Percentiles rank a stretch among this genome's conserved stretches.
These are phyloP conservation scores for Catagonus wagneri DNA, from an alignment of 2,113 vertebrate species.

Conservation along the genomic window DNA sequence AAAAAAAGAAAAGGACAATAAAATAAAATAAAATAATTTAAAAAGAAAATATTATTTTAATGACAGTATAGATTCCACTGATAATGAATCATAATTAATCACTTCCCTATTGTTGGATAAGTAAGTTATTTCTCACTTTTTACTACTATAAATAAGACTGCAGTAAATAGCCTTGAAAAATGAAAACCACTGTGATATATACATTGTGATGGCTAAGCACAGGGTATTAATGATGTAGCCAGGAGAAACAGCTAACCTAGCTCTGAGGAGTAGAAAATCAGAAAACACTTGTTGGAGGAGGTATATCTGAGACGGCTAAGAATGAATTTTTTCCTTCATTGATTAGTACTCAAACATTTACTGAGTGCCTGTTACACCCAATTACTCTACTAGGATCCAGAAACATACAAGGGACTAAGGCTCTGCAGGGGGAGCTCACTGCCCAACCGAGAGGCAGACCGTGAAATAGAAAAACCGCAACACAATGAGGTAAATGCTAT, in stretches of 20 bases:
- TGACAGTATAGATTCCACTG: neutral
- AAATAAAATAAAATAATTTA: too few species aligned
- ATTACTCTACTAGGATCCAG: neutral
- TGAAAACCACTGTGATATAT: neutral
- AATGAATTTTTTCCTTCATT: neutral
- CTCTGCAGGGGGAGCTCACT: neutral
- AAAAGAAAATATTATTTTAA: neutral
- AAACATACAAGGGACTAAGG: neutral
- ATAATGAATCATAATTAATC: neutral
- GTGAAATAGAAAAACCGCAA: constrained; percentile 13
- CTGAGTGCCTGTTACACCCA: neutral
- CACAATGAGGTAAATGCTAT: neutral
- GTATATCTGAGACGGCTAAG: neutral
- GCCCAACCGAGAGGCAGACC: constrained; percentile 8
- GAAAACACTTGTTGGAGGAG: neutral
- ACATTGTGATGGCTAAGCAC: neutral
- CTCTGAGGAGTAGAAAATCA: neutral
- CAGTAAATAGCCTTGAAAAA: neutral
- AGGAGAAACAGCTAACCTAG: neutral
- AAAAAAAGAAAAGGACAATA: too few species aligned
- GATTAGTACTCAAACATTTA: neutral
- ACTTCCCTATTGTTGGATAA: neutral
- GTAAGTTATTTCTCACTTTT: neutral
- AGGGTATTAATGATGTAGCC: neutral
- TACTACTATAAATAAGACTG: neutral